Percentiles rank a stretch among this genome's conserved stretches.
Evolutionary conservation across 2,888 invertebrate species (phyloP).

Genomic region (Eristalis tenax): DNA sequence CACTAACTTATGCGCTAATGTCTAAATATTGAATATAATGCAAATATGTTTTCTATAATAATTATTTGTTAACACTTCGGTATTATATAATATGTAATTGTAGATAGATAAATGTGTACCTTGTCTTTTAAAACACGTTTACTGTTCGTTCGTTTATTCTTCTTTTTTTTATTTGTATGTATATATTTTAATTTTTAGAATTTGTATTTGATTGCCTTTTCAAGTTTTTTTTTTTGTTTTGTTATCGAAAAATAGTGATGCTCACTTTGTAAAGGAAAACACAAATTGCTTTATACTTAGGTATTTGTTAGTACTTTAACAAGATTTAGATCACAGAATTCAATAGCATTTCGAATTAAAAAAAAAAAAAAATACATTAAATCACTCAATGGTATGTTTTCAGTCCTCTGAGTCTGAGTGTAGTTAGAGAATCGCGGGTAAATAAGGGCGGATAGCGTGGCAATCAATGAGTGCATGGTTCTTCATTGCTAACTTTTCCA

Average conservation of each 20-base stretch:
- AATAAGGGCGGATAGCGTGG: neutral
- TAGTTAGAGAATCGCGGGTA: neutral
- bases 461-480: neutral
- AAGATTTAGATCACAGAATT: neutral
- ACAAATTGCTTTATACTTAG: constrained; percentile 65
- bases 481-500: neutral
- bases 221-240: constrained; percentile 19
- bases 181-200: constrained; percentile 48
- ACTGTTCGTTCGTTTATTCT: constrained; percentile 42
- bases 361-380: neutral
- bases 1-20: constrained; percentile 21
- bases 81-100: constrained; percentile 42
- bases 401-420: neutral
- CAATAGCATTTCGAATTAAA: neutral
- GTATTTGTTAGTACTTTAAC: constrained; percentile 31
- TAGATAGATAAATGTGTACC: constrained; percentile 71
- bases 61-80: constrained; percentile 21
- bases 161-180: neutral
- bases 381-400: neutral
- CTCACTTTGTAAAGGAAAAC: constrained; percentile 43
- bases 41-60: constrained; percentile 14
- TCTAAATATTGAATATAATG: constrained; percentile 45
- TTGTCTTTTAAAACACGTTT: constrained; percentile 59
- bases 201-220: constrained; percentile 67
- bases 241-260: constrained; percentile 29